Conservation (phyloP, 1,140 invertebrate genomes). For the Penaeus japonicus region DNA sequence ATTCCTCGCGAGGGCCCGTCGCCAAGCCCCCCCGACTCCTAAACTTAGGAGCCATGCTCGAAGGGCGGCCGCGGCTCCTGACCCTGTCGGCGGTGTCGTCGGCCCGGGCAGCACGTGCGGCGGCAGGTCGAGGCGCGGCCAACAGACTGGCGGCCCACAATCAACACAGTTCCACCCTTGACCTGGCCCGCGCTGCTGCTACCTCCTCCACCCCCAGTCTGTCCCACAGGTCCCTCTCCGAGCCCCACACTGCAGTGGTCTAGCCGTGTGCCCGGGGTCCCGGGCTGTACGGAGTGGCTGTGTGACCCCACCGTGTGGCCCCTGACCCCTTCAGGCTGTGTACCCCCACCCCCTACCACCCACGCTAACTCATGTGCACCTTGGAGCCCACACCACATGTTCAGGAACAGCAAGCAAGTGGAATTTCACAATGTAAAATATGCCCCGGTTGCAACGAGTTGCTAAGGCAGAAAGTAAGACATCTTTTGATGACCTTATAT, state of each 20-base stretch:
- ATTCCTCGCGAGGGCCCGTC: constrained; percentile 19
- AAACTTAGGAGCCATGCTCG: constrained; percentile 37
- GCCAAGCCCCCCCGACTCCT: constrained; percentile 24
- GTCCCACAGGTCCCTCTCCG: constrained; percentile 34
- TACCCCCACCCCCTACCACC: no score
- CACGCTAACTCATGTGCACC: no score
- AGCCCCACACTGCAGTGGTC: constrained; percentile 37
- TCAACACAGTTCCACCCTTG: constrained; percentile 39
- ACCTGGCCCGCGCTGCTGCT: constrained; percentile 40
- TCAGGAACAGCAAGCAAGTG: no score
- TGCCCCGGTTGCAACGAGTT: no score
- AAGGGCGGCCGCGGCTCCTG: constrained; percentile 33
- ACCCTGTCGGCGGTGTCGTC: constrained; percentile 48
- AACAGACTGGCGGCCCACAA: constrained; percentile 43
- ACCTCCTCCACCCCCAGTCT: constrained; percentile 35
- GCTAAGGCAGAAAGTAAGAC: no score
- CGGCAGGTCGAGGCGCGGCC: constrained; percentile 26
- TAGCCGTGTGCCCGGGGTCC: background rate
- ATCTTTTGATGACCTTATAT: no score
- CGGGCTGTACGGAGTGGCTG: background rate
- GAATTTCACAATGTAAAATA: no score
- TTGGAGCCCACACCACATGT: no score
- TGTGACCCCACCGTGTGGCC: background rate
- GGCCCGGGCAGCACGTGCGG: constrained; percentile 10
- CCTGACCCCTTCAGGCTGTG: background rate